Percentiles rank a stretch among this genome's conserved stretches.
These are phyloP conservation scores for Aselliscus stoliczkanus DNA, from an alignment of 2,797 vertebrate genomes.

Conservation along the genomic window DNA sequence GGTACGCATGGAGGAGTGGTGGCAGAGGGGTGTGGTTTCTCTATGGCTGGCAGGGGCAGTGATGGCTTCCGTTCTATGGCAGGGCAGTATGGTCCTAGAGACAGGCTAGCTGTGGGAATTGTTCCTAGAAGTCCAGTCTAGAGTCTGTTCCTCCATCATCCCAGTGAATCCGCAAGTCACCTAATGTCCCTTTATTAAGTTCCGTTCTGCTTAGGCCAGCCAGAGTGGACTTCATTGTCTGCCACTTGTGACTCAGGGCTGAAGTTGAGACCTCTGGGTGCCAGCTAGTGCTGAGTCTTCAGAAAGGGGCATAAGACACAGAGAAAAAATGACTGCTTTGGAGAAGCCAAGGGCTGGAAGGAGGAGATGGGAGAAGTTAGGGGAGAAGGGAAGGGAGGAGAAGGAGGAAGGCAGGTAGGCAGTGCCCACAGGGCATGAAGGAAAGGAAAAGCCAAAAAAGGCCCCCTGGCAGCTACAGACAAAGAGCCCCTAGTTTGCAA, in stretches of 20 bases:
- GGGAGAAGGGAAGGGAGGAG: neutral
- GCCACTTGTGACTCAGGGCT: neutral
- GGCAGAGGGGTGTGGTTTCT: neutral
- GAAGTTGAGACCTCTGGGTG: neutral
- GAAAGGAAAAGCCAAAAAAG: neutral
- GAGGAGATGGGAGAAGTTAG: neutral
- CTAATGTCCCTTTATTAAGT: neutral
- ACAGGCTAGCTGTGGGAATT: accelerated
- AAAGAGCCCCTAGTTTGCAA: neutral
- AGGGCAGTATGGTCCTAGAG: neutral
- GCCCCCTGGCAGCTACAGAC: neutral
- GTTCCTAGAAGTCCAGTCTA: neutral
- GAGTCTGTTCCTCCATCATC: neutral
- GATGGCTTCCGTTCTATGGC: neutral
- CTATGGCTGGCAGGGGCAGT: neutral
- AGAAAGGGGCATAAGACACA: neutral
- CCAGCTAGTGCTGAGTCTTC: neutral
- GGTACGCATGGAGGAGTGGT: no score
- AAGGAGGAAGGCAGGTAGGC: neutral
- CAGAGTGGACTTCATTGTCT: neutral
- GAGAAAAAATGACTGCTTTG: neutral
- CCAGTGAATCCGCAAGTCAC: neutral
- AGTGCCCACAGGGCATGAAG: accelerated
- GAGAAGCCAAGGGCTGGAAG: neutral
- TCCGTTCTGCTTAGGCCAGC: neutral